Conservation (phyloP, 2,113 vertebrate species). For the Ranitomeya imitator region DNA sequence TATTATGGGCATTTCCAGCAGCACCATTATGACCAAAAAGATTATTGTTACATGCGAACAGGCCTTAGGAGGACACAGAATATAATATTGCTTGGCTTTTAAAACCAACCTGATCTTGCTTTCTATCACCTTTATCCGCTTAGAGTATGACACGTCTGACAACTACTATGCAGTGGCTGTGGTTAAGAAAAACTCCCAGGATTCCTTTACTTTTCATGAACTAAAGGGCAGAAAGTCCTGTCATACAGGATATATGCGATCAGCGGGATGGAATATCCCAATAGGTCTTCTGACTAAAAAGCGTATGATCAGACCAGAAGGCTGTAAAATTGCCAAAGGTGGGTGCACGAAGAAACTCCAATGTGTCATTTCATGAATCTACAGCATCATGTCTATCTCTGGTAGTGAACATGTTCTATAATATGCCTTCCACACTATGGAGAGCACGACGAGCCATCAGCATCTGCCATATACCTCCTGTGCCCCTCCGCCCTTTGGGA, state of each 20-base stretch:
- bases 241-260: conserved; percentile 81
- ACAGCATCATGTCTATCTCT: too few relatives aligned
- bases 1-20: too few relatives aligned
- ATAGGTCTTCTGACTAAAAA: conserved; percentile 77
- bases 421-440: too few relatives aligned
- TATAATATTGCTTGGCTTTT: not conserved
- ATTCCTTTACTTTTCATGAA: conserved; percentile 78
- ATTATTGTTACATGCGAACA: too few relatives aligned
- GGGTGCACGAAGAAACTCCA: not conserved
- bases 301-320: conserved; percentile 76
- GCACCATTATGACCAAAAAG: too few relatives aligned
- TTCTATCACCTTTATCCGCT: not conserved
- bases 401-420: too few relatives aligned
- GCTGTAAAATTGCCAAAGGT: conserved; percentile 86
- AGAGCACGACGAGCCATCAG: too few relatives aligned
- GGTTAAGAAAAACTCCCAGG: conserved; percentile 72
- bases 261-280: conserved; percentile 88
- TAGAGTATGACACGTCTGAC: conserved; percentile 74
- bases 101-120: not conserved
- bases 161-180: conserved; percentile 86
- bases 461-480: too few relatives aligned
- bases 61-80: too few relatives aligned
- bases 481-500: too few relatives aligned
- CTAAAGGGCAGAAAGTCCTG: conserved; percentile 84
- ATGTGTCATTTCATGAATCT: not conserved